Conservation (phyloP, 2,113 vertebrate genomes). For the Oncorhynchus clarkii region DNA sequence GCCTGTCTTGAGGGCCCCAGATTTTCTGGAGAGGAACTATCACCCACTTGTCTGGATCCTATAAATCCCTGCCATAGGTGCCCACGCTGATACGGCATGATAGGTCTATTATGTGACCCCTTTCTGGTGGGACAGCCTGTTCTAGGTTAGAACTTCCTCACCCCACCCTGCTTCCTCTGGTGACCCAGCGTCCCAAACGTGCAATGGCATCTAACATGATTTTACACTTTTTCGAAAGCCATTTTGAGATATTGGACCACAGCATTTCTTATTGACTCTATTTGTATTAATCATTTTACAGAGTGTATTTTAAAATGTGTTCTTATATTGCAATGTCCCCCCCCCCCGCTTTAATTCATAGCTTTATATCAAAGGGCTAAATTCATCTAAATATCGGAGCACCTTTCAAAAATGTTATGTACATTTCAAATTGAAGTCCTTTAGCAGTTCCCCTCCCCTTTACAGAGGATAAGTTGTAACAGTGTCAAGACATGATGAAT, state of each 20-base stretch:
- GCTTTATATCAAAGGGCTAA: not conserved
- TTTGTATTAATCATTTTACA: not conserved
- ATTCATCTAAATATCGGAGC: not conserved
- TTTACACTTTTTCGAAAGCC: conserved; percentile 1
- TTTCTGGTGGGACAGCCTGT: conserved; percentile 35
- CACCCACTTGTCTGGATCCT: conserved; percentile 41
- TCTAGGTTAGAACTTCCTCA: conserved; percentile 21
- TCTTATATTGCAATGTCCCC: not conserved
- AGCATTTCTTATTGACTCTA: not conserved
- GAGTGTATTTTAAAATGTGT: not conserved
- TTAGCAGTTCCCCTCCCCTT: not conserved
- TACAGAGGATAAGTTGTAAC: not conserved
- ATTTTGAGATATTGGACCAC: not conserved
- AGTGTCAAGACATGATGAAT: not conserved
- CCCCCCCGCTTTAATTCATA: not conserved
- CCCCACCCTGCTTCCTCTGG: conserved; percentile 7
- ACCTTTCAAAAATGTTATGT: not conserved
- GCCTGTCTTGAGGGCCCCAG: conserved; percentile 27
- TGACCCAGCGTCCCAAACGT: not conserved
- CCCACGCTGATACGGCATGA: conserved; percentile 21
- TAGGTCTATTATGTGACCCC: conserved; percentile 7
- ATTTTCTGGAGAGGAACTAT: conserved; percentile 22
- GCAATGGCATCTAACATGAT: not conserved
- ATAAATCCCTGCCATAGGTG: conserved; percentile 54
- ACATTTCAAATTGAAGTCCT: not conserved